These are phyloP conservation scores for Saccostrea echinata DNA, from an alignment of 1,140 invertebrate genomes.

Conservation along the genomic window DNA sequence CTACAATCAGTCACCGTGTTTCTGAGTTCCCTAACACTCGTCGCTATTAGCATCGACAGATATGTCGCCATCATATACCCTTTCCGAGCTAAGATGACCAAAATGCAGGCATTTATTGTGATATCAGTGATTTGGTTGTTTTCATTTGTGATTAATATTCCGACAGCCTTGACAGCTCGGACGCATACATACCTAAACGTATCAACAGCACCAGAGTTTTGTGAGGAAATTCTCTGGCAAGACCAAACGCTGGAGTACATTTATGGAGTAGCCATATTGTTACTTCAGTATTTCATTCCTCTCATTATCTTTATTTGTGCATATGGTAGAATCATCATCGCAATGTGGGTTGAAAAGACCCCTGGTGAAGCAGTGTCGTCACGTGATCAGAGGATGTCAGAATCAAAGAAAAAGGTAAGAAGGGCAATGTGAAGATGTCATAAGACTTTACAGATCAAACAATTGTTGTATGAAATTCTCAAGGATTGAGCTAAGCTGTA, in stretches of 20 bases:
- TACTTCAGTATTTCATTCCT: conserved; percentile 92
- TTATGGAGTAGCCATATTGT: conserved; percentile 89
- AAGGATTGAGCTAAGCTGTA: not conserved
- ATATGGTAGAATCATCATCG: conserved; percentile 91
- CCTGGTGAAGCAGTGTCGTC: conserved; percentile 92
- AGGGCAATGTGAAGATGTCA: not conserved
- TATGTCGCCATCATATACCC: conserved; percentile 97
- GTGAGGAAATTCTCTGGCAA: conserved; percentile 73
- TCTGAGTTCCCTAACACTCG: conserved; percentile 94
- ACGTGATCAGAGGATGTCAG: conserved; percentile 89
- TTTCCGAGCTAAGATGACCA: conserved; percentile 88
- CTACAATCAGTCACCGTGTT: conserved; percentile 97
- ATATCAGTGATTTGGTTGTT: conserved; percentile 89
- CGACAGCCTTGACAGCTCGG: conserved; percentile 86
- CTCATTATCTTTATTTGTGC: conserved; percentile 91
- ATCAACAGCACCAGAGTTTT: conserved; percentile 65
- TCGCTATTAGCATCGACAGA: conserved; percentile 97
- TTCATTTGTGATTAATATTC: conserved; percentile 89
- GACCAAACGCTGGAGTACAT: conserved; percentile 82
- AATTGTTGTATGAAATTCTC: not conserved
- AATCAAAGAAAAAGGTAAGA: conserved; percentile 92
- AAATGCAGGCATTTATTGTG: conserved; percentile 85
- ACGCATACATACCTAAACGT: conserved; percentile 69
- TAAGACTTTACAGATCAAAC: not conserved
- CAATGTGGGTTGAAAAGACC: conserved; percentile 92